phyloP scores from a whole-genome alignment of 30 jellyfish, hydroid and myxozoan species.

The Rhopilema esculentum region DNA sequence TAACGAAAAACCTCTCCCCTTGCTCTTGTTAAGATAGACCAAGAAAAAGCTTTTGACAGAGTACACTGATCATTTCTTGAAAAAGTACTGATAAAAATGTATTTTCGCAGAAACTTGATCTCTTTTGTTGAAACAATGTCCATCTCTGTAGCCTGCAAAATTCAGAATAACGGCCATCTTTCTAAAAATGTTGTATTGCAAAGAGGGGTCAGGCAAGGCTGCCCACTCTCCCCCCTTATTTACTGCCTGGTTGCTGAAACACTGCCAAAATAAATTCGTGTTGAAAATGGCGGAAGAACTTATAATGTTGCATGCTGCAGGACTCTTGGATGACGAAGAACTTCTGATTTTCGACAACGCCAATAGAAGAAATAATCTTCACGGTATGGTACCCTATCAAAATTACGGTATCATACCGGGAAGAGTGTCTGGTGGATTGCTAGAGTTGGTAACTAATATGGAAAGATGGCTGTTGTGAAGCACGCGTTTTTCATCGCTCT shows the following conservation, averaged over 20 bases:
- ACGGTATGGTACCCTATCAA: too few species aligned
- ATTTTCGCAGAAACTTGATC: constrained; percentile 12
- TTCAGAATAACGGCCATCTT: neutral
- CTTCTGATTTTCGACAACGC: too few species aligned
- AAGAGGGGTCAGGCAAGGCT: constrained; percentile 17
- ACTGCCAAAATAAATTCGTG: too few species aligned
- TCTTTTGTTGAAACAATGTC: neutral
- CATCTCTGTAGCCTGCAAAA: neutral
- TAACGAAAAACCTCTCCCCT: constrained; percentile 9
- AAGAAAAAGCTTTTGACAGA: constrained; percentile 71
- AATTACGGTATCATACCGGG: too few species aligned
- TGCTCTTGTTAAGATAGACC: constrained; percentile 49
- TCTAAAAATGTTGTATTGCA: neutral
- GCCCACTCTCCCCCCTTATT: too few species aligned
- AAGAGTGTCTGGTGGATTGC: neutral
- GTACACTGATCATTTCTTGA: constrained; percentile 47
- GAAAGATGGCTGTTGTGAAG: constrained; percentile 15
- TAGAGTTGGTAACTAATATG: neutral
- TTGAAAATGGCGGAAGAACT: too few species aligned
- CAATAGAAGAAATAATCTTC: too few species aligned
- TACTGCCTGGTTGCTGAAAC: too few species aligned
- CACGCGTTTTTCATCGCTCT: constrained; percentile 14
- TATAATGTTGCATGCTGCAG: too few species aligned
- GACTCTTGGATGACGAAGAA: too few species aligned
- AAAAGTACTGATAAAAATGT: constrained; percentile 34